Percentiles rank a stretch among this genome's conserved stretches.
phyloP scores from a whole-genome alignment of 2,888 invertebrate species.

The Falcaria lacertinaria region DNA sequence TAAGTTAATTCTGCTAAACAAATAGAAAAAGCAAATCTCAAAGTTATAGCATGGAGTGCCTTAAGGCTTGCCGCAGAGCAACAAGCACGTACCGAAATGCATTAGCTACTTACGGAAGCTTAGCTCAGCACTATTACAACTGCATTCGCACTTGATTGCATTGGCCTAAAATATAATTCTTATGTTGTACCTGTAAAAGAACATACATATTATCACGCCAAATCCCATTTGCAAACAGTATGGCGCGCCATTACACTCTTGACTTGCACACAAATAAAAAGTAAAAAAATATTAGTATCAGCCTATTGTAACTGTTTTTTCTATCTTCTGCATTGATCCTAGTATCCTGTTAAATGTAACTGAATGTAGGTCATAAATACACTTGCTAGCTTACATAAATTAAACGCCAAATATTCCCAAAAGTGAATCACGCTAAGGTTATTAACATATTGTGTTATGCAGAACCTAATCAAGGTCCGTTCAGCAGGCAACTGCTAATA shows the following conservation, averaged over 20 bases:
- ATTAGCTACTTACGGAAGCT: slow-evolving; percentile 31
- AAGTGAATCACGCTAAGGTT: background rate
- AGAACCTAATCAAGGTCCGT: slow-evolving; percentile 1
- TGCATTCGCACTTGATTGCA: background rate
- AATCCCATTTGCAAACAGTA: no score
- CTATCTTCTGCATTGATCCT: no score
- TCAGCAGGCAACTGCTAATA: background rate
- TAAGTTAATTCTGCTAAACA: background rate
- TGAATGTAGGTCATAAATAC: no score
- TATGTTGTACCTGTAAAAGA: no score
- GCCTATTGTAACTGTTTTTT: no score
- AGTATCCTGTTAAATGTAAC: no score
- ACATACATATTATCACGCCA: no score
- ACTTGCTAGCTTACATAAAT: no score
- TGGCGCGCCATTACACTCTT: no score
- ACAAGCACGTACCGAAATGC: slow-evolving; percentile 36
- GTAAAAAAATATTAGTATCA: no score
- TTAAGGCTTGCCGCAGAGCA: slow-evolving; percentile 27
- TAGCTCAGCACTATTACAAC: slow-evolving; percentile 16
- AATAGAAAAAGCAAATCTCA: background rate
- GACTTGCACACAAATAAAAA: no score
- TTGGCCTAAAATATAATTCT: slow-evolving; percentile 1
- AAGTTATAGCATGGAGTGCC: slow-evolving; percentile 9
- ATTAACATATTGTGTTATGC: background rate
- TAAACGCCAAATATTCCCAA: background rate